Percentiles rank a stretch among this genome's conserved stretches.
These are phyloP conservation scores for Sebastes cheni DNA, from an alignment of 2,797 vertebrate species.

Conservation along the genomic window DNA sequence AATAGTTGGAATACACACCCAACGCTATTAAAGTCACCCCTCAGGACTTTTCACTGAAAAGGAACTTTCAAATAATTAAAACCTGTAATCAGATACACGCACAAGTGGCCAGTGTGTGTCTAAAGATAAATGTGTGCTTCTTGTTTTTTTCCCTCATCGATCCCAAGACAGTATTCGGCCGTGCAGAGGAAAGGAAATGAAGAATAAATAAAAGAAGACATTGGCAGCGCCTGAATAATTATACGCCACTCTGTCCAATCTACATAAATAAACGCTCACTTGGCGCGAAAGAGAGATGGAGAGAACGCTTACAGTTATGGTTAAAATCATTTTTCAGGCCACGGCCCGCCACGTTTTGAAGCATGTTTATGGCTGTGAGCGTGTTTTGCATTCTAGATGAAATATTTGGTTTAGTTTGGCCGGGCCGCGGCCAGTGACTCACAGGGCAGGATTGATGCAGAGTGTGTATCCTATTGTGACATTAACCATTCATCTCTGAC, in stretches of 20 bases:
- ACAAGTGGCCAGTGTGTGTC: slow-evolving; percentile 36
- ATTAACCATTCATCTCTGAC: slow-evolving; percentile 79
- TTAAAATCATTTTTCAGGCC: slow-evolving; percentile 81
- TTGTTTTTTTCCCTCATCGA: slow-evolving; percentile 52
- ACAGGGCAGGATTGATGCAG: slow-evolving; percentile 64
- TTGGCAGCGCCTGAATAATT: slow-evolving; percentile 78
- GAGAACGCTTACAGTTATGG: slow-evolving; percentile 67
- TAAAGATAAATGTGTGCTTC: slow-evolving; percentile 74
- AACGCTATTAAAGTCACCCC: slow-evolving; percentile 42
- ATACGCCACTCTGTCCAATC: slow-evolving; percentile 81
- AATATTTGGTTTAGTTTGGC: slow-evolving; percentile 83
- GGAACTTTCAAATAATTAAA: slow-evolving; percentile 65
- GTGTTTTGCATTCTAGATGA: slow-evolving; percentile 84
- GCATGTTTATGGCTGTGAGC: slow-evolving; percentile 80
- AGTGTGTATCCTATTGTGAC: slow-evolving; percentile 74
- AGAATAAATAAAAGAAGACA: slow-evolving; percentile 81
- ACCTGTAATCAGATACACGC: slow-evolving; percentile 59
- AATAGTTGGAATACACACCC: slow-evolving; percentile 47
- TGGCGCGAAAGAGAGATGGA: slow-evolving; percentile 42
- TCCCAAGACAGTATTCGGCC: slow-evolving; percentile 67
- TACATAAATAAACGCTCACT: slow-evolving; percentile 82
- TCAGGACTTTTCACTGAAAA: slow-evolving; percentile 42
- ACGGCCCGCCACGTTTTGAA: slow-evolving; percentile 60
- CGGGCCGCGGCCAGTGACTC: slow-evolving; percentile 57
- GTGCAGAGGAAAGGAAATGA: slow-evolving; percentile 69